Conservation (phyloP, 2,797 vertebrate species). For the Pipistrellus pipistrellus region DNA sequence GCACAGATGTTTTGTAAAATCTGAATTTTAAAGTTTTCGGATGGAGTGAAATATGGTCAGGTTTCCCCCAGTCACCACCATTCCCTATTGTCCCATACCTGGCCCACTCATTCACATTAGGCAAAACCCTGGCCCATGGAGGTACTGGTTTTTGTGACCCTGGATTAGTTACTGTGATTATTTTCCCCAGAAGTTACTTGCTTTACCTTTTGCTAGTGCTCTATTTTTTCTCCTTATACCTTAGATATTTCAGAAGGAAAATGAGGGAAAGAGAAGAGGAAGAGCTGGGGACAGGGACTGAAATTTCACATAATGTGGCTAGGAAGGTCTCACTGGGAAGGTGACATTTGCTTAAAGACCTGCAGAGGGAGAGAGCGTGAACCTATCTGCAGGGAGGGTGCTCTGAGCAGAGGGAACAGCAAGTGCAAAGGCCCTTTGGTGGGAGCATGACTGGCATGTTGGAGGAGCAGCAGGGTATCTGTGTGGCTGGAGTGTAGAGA, state of each 20-base stretch:
- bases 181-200: neutral
- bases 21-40: slow-evolving; percentile 28
- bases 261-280: neutral
- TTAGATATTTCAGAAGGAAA: neutral
- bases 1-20: neutral
- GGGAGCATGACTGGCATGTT: neutral
- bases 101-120: neutral
- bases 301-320: neutral
- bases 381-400: neutral
- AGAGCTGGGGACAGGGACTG: neutral
- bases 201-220: neutral
- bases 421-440: neutral
- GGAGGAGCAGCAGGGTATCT: neutral
- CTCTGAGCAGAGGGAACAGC: neutral
- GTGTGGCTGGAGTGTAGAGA: neutral
- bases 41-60: neutral
- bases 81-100: neutral
- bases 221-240: neutral
- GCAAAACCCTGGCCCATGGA: neutral
- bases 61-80: neutral
- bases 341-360: neutral
- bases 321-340: neutral
- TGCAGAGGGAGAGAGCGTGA: neutral
- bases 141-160: neutral
- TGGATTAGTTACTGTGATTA: neutral